phyloP scores from a whole-genome alignment of 1,140 invertebrate species.

The Limonius californicus region DNA sequence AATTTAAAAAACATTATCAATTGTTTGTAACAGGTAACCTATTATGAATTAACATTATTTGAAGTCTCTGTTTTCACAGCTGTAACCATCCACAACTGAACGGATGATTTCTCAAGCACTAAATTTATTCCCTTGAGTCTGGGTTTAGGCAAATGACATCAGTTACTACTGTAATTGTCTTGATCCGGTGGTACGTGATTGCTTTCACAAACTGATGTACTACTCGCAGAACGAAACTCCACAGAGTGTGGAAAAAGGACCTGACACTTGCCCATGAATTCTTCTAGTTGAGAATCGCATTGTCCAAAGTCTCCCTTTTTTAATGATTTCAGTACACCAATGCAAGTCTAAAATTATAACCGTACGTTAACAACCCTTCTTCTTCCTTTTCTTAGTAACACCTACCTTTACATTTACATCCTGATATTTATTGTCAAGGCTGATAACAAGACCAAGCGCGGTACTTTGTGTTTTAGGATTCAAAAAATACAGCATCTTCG shows the following conservation, averaged over 20 bases:
- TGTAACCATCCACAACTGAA: not conserved
- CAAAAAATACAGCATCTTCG: slow-evolving; percentile 66
- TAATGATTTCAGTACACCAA: slow-evolving; percentile 71
- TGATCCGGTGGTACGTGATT: slow-evolving; percentile 46
- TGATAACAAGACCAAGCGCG: slow-evolving; percentile 61
- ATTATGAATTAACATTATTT: slow-evolving; percentile 11
- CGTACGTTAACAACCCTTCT: no score
- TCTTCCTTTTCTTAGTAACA: no score
- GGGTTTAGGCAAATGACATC: slow-evolving; percentile 37
- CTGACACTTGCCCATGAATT: slow-evolving; percentile 69
- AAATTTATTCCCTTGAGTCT: not conserved
- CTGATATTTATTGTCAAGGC: slow-evolving; percentile 54
- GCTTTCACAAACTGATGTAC: slow-evolving; percentile 19
- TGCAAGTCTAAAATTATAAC: slow-evolving; percentile 59
- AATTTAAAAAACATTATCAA: slow-evolving; percentile 9
- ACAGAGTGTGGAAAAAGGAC: slow-evolving; percentile 69
- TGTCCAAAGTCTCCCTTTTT: slow-evolving; percentile 73
- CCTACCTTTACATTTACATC: slow-evolving; percentile 57
- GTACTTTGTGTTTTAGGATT: slow-evolving; percentile 57
- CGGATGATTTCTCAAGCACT: slow-evolving; percentile 7
- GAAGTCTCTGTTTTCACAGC: not conserved
- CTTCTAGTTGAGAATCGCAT: slow-evolving; percentile 61
- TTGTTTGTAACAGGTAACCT: slow-evolving; percentile 5
- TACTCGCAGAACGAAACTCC: slow-evolving; percentile 57
- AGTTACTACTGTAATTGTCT: slow-evolving; percentile 50